Conservation (phyloP, 1,140 invertebrate genomes). For the Drosophila ohnishii region DNA sequence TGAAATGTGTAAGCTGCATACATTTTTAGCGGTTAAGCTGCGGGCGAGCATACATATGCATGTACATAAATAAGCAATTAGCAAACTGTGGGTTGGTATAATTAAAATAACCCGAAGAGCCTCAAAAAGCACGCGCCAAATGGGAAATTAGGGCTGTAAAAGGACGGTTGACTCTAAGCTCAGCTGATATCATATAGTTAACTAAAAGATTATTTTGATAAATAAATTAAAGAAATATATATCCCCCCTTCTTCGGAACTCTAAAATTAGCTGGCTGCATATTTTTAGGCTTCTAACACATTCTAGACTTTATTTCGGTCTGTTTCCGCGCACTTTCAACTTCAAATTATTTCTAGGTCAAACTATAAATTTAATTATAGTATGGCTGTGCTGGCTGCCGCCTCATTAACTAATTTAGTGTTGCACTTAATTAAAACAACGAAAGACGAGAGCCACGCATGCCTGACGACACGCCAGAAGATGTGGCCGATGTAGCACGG, state of each 20-base stretch:
- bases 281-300: slow-evolving; percentile 13
- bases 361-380: slow-evolving; percentile 74
- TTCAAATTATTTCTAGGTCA: slow-evolving; percentile 78
- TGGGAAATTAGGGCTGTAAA: neutral
- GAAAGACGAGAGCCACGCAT: slow-evolving; percentile 58
- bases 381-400: slow-evolving; percentile 42
- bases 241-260: neutral
- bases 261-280: slow-evolving; percentile 23
- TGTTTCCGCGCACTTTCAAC: slow-evolving; percentile 53
- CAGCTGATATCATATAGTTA: neutral
- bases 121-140: slow-evolving; percentile 46
- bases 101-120: slow-evolving; percentile 27
- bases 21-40: slow-evolving; percentile 54
- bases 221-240: neutral
- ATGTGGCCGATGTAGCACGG: slow-evolving; percentile 37
- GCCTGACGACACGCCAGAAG: slow-evolving; percentile 54
- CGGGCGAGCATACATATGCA: slow-evolving; percentile 35
- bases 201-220: neutral
- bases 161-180: neutral
- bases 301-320: slow-evolving; percentile 20
- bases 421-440: slow-evolving; percentile 78
- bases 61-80: slow-evolving; percentile 48
- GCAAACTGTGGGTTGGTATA: slow-evolving; percentile 42
- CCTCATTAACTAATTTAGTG: slow-evolving; percentile 75
- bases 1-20: slow-evolving; percentile 73